Evolutionary conservation across 2,888 invertebrate species (phyloP).

Genomic region (Amblyjoppa fuscipennis): DNA sequence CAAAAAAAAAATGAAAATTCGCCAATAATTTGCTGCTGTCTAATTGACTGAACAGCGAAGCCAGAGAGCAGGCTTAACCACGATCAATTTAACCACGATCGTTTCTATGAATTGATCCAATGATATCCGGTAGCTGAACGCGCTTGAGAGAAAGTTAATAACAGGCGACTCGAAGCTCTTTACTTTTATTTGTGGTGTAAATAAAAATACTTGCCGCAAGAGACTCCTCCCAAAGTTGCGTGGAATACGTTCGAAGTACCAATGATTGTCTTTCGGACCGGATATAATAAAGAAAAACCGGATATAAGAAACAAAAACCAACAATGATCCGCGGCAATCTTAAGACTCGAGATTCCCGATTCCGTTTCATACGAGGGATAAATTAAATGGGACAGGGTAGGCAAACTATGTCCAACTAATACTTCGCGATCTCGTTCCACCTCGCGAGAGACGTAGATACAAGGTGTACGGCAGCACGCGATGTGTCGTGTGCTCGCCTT

Average conservation of each 20-base stretch:
- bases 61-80: not conserved
- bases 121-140: constrained; percentile 6
- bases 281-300: constrained; percentile 16
- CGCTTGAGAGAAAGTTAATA: constrained; percentile 31
- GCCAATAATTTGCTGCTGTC: not conserved
- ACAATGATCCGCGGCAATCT: not conserved
- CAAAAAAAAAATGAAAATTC: not conserved
- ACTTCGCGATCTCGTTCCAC: constrained; percentile 21
- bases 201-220: constrained; percentile 17
- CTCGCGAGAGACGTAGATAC: constrained; percentile 14
- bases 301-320: constrained; percentile 8
- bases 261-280: not conserved
- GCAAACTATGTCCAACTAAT: constrained; percentile 25
- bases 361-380: constrained; percentile 8
- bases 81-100: constrained; percentile 4
- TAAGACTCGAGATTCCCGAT: not conserved
- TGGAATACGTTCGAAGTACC: not conserved
- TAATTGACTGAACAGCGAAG: not conserved
- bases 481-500: constrained; percentile 31
- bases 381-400: constrained; percentile 7
- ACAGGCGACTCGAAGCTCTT: constrained; percentile 4
- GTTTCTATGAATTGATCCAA: constrained; percentile 19
- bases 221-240: not conserved
- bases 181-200: constrained; percentile 18
- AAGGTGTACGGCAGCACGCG: constrained; percentile 21